Percentiles rank a stretch among this genome's conserved stretches.
phyloP scores from a whole-genome alignment of 2,888 invertebrate genomes.

The Argyresthia albistria region DNA sequence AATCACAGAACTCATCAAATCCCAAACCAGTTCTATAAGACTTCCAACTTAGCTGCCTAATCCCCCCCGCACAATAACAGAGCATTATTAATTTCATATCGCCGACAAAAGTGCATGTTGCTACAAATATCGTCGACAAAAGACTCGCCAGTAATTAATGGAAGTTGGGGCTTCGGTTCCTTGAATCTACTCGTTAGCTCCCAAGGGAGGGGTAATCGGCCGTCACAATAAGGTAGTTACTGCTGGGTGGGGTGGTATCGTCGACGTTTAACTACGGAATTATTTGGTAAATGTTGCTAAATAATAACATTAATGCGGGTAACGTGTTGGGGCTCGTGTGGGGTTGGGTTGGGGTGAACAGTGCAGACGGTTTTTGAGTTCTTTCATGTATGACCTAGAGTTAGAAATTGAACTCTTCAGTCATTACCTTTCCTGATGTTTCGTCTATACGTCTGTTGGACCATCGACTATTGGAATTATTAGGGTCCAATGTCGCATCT shows the following conservation, averaged over 20 bases:
- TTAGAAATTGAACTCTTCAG: no score
- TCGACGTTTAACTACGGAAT: constrained; percentile 68
- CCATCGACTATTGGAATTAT: no score
- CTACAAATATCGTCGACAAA: constrained; percentile 56
- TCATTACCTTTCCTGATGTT: no score
- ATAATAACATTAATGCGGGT: constrained; percentile 65
- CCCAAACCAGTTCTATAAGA: constrained; percentile 24
- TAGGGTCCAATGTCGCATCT: no score
- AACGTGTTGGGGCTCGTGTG: constrained; percentile 20
- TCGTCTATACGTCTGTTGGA: no score
- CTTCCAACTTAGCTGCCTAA: constrained; percentile 42
- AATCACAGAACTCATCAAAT: constrained; percentile 38
- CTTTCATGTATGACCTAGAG: no score
- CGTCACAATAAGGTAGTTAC: constrained; percentile 65
- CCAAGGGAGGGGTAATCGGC: constrained; percentile 40
- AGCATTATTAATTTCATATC: constrained; percentile 51
- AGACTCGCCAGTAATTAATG: constrained; percentile 52
- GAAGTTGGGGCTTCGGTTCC: constrained; percentile 33
- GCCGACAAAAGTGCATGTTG: constrained; percentile 59
- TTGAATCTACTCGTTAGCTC: constrained; percentile 52
- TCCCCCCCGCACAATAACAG: constrained; percentile 31
- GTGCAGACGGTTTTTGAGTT: not conserved
- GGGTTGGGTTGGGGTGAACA: not conserved
- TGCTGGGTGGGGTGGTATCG: constrained; percentile 41
- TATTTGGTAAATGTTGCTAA: constrained; percentile 72